These are phyloP conservation scores for Sebastiscus tertius DNA, from an alignment of 2,797 vertebrate genomes.

Conservation along the genomic window DNA sequence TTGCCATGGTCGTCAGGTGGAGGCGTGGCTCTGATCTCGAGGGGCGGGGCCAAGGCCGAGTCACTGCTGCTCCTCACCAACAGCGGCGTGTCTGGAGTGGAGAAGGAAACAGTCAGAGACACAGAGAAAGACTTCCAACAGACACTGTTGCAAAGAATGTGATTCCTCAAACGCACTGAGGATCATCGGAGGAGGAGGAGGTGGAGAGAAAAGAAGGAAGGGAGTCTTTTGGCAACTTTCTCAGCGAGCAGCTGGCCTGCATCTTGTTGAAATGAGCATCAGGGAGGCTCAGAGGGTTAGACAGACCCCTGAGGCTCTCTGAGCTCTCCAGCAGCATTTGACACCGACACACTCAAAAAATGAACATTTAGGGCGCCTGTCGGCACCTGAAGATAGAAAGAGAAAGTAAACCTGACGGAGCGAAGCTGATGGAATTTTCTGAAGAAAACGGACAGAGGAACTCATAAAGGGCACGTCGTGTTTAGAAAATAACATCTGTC, in stretches of 20 bases:
- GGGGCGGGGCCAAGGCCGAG: slow-evolving; percentile 55
- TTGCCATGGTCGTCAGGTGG: slow-evolving; percentile 62
- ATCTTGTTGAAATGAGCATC: slow-evolving; percentile 15
- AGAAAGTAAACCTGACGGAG: background rate
- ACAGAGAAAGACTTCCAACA: background rate
- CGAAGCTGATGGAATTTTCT: background rate
- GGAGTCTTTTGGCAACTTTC: background rate
- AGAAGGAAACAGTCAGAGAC: background rate
- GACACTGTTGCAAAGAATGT: background rate
- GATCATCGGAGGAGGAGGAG: background rate
- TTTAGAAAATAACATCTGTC: background rate
- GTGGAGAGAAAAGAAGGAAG: background rate
- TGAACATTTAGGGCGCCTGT: background rate
- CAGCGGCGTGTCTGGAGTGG: slow-evolving; percentile 73
- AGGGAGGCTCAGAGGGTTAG: slow-evolving; percentile 3
- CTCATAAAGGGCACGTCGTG: background rate
- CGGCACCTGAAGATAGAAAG: background rate
- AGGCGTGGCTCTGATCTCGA: slow-evolving; percentile 44
- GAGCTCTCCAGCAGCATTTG: background rate
- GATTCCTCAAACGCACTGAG: background rate
- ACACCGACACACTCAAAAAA: background rate
- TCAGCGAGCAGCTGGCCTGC: background rate
- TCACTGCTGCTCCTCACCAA: slow-evolving; percentile 85
- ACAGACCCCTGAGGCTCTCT: slow-evolving; percentile 1
- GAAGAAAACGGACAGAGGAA: background rate